Conservation (phyloP, 92 coral and sea anemone genomes). For the Parazoanthus darwini region DNA sequence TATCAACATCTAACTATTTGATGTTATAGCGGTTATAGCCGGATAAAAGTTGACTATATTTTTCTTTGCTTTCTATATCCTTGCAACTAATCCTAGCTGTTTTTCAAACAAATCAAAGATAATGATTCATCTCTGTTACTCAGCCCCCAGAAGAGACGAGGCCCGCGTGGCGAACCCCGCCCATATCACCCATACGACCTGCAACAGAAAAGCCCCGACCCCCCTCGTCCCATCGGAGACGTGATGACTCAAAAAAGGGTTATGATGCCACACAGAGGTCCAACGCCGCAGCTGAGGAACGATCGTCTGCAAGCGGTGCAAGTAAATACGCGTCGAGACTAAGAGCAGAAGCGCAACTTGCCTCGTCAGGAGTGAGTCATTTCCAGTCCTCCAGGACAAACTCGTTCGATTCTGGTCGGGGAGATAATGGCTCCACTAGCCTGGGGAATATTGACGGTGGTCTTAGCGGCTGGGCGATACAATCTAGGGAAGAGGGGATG, state of each 20-base stretch:
- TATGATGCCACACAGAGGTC: neutral
- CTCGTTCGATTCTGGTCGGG: slow-evolving; percentile 35
- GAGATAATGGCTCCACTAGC: slow-evolving; percentile 5
- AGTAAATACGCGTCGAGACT: slow-evolving; percentile 69
- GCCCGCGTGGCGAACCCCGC: slow-evolving; percentile 98
- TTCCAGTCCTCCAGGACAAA: slow-evolving; percentile 43
- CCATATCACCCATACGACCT: slow-evolving; percentile 83
- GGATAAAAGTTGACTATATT: too few relatives aligned
- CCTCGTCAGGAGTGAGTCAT: slow-evolving; percentile 64
- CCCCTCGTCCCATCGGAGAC: slow-evolving; percentile 68
- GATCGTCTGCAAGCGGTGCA: slow-evolving; percentile 42
- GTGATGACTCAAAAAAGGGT: slow-evolving; percentile 44
- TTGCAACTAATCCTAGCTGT: neutral
- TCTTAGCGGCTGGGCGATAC: slow-evolving; percentile 17
- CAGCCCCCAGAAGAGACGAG: slow-evolving; percentile 67
- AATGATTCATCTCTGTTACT: slow-evolving; percentile 6
- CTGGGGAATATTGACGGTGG: neutral
- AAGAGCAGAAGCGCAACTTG: slow-evolving; percentile 82
- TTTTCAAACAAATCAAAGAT: neutral
- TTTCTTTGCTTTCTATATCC: neutral
- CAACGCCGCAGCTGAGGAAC: slow-evolving; percentile 36
- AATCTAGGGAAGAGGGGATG: neutral
- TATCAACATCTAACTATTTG: too few relatives aligned
- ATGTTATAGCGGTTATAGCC: neutral
- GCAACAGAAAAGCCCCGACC: slow-evolving; percentile 55